These are phyloP conservation scores for Osedax frankpressi DNA, from an alignment of 2,888 invertebrate species.

Conservation along the genomic window DNA sequence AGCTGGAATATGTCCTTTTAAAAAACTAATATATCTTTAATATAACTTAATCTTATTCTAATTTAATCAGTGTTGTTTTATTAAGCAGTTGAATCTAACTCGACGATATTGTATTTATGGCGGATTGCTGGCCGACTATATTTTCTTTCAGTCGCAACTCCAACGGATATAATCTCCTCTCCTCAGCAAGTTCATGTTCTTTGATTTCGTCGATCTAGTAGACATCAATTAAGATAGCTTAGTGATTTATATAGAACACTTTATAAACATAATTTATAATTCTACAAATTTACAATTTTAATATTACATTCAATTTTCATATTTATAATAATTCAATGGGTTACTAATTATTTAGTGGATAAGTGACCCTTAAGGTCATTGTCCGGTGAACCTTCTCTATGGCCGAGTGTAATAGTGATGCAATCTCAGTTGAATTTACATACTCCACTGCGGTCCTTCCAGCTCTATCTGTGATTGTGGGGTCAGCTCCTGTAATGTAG, in stretches of 20 bases:
- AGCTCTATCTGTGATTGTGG: background rate
- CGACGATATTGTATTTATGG: constrained; percentile 43
- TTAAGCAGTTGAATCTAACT: too few relatives aligned
- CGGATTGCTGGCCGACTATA: constrained; percentile 67
- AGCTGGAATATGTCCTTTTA: too few relatives aligned
- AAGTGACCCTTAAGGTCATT: too few relatives aligned
- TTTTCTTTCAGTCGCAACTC: constrained; percentile 67
- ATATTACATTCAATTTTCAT: too few relatives aligned
- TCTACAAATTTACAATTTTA: background rate
- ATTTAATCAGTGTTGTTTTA: too few relatives aligned
- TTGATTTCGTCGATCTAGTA: background rate
- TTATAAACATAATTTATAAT: too few relatives aligned
- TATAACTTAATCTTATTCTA: too few relatives aligned
- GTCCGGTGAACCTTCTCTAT: background rate
- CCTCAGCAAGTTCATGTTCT: constrained; percentile 53
- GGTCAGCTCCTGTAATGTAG: background rate
- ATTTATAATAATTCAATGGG: too few relatives aligned
- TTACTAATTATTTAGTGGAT: too few relatives aligned
- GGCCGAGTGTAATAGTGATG: background rate
- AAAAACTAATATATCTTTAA: too few relatives aligned
- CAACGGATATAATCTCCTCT: constrained; percentile 65
- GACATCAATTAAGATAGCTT: too few relatives aligned
- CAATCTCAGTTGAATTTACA: background rate
- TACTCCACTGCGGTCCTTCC: background rate
- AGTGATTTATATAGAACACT: too few relatives aligned